A percentile compares a stretch with the other conserved stretches of the same genome.
These are phyloP conservation scores for Bergia puertoricense DNA, from an alignment of 92 coral and sea anemone genomes.

Conservation along the genomic window DNA sequence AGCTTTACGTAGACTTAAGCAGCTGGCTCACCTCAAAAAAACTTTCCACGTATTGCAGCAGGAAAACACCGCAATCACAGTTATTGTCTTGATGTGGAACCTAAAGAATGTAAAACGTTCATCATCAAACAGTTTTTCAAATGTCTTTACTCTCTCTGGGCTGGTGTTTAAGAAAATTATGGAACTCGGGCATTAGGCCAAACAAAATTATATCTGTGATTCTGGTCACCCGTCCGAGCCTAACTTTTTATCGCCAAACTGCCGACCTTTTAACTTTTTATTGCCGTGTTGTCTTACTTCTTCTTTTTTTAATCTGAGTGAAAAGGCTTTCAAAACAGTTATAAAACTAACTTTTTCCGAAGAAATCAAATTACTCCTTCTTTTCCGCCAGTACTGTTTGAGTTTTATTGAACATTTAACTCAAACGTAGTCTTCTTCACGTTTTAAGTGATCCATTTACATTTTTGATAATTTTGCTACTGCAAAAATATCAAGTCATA, in stretches of 20 bases:
- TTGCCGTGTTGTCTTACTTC: too few relatives aligned
- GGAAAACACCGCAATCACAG: conserved; percentile 91
- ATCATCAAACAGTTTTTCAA: neutral
- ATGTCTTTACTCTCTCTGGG: neutral
- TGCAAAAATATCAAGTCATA: neutral
- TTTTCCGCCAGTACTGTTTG: neutral
- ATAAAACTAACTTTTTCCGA: too few relatives aligned
- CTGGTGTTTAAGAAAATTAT: neutral
- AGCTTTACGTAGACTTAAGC: neutral
- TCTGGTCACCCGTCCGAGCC: too few relatives aligned
- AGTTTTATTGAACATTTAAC: neutral
- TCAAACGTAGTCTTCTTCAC: neutral
- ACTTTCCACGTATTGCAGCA: conserved; percentile 89
- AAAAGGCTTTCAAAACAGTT: too few relatives aligned
- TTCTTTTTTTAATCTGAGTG: too few relatives aligned
- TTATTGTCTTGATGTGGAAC: conserved; percentile 84
- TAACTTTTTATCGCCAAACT: too few relatives aligned
- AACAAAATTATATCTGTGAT: neutral
- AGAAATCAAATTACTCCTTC: too few relatives aligned
- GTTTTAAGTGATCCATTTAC: neutral
- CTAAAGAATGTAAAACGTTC: conserved; percentile 34
- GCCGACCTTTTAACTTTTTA: too few relatives aligned
- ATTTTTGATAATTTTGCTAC: neutral
- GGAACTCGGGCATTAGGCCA: too few relatives aligned
- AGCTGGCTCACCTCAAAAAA: conserved; percentile 79